Conservation (phyloP, 2,113 vertebrate species). For the Heterotilapia buettikoferi region DNA sequence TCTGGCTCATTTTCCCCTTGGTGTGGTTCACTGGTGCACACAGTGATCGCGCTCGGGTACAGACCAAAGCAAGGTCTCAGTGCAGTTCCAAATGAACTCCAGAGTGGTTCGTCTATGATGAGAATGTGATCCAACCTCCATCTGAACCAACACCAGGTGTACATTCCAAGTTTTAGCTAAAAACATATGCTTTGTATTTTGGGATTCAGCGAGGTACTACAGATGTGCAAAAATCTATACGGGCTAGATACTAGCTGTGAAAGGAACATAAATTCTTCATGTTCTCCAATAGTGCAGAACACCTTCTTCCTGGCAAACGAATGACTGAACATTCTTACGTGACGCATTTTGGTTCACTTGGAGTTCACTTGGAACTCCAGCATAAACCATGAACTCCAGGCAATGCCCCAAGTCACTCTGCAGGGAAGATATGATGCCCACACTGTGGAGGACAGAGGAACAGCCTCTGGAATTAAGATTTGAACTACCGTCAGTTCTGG, state of each 20-base stretch:
- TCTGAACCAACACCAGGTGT: fast-evolving
- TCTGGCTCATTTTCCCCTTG: fast-evolving
- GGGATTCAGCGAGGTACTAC: fast-evolving
- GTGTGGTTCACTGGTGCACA: not conserved
- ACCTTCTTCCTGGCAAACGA: not conserved
- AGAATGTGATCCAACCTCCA: not conserved
- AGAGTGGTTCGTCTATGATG: not conserved
- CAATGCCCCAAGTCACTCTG: fast-evolving
- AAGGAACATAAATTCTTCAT: not conserved
- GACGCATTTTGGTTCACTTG: not conserved
- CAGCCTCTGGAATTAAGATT: not conserved
- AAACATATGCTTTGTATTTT: not conserved
- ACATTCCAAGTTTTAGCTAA: not conserved
- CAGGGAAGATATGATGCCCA: not conserved
- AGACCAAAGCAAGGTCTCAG: not conserved
- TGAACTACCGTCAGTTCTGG: not conserved
- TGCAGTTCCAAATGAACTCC: not conserved
- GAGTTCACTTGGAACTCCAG: not conserved
- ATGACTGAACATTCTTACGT: not conserved
- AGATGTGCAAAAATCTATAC: not conserved
- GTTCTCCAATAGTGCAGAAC: not conserved
- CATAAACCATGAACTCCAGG: not conserved
- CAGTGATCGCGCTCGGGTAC: fast-evolving
- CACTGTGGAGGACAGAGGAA: not conserved
- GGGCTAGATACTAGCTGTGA: not conserved